Evolutionary conservation across 2,797 vertebrate species (phyloP), one percentile per base, ranked within the genome.

Genomic region (Cryptoprocta ferox): DNA sequence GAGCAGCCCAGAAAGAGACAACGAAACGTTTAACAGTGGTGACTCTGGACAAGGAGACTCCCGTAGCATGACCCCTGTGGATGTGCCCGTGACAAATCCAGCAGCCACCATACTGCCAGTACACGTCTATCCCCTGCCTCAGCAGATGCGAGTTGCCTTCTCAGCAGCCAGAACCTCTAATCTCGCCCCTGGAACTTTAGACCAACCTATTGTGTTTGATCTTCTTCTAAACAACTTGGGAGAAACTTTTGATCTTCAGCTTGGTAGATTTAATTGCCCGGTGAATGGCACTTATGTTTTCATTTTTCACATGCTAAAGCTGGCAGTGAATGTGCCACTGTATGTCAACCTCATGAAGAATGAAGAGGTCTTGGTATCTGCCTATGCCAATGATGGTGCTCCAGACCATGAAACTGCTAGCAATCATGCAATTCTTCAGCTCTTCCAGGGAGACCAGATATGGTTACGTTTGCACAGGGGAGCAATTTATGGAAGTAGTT

Each of bases 261-360:
- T 99, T 0, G 99, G 99, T 37, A 99, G 99, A 94, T 99, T 99
- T 98, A 99, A 99, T 97, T 99, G 99, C 97, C 99, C 99, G 0
- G 99, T 99, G 80, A 99, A 99, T 2, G 99, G 99, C 89, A 99
- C 99, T 10, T 99, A 99, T 0, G 99, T 99, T 93, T 99, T 99
- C 98, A 99, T 99, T 96, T 99, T 99, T 98, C 99, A 99, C 98
- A 99, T 99, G 99, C 99, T 99, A 78, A 99, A 99, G 98, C 98
- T 99, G 80, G 99, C 99, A 6, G 99, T 99, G 53, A 99, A 99
- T 11, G 99, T 99, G 87, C 99, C 99, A 0, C 99, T 99, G 32
- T 99, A 99, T 16, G 99, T 99, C 96, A 99, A 99, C 97, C 99
- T 99, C 88, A 99, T 99, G 99, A 99, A 99, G 98, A 99, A 99